phyloP scores from a whole-genome alignment of 2,113 vertebrate species.

The Patagioenas fasciata region DNA sequence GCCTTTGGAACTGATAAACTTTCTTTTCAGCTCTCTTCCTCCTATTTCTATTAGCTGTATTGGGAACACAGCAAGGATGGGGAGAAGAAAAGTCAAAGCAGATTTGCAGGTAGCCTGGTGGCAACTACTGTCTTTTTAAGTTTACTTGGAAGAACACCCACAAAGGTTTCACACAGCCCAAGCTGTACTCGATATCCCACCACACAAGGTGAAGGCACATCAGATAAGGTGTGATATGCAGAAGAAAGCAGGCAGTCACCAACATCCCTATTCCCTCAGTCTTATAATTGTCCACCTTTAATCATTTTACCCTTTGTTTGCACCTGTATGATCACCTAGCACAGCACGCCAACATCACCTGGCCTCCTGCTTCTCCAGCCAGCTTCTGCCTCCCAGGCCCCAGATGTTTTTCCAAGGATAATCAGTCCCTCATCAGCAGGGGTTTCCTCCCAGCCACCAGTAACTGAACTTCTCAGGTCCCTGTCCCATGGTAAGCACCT shows the following conservation, averaged over 20 bases:
- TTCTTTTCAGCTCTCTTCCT: neutral
- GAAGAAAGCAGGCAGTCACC: neutral
- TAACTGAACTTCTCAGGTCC: neutral
- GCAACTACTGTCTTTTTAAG: neutral
- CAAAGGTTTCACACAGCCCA: neutral
- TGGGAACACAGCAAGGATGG: neutral
- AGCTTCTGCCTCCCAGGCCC: neutral
- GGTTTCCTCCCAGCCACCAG: neutral
- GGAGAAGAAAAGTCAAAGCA: neutral
- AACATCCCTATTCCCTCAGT: rapidly evolving
- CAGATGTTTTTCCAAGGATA: neutral
- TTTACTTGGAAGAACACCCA: neutral
- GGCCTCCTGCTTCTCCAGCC: neutral
- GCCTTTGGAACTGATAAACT: neutral
- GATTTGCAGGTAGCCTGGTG: neutral
- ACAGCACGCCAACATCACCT: neutral
- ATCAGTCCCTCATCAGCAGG: neutral
- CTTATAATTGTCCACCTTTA: neutral
- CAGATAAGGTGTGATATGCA: neutral
- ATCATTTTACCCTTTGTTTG: neutral
- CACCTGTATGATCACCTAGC: neutral
- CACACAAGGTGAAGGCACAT: neutral
- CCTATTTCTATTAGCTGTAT: neutral
- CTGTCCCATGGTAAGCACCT: neutral
- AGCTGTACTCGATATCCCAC: rapidly evolving